These are phyloP conservation scores for Sabellastarte sp. DNA, from an alignment of 2,888 invertebrate genomes.

Conservation along the genomic window DNA sequence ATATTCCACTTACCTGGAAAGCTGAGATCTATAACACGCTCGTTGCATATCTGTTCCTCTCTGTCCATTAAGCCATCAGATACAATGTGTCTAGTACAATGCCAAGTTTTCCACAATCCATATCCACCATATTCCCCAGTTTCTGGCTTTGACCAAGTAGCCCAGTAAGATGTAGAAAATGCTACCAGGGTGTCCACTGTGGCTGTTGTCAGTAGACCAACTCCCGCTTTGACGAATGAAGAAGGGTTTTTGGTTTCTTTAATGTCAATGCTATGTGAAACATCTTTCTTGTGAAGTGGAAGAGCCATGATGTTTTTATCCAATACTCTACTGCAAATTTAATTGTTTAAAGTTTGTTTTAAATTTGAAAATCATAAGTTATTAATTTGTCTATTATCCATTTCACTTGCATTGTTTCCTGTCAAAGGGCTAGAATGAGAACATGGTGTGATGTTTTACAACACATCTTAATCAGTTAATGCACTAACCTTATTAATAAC, in stretches of 20 bases:
- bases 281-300: too few species aligned
- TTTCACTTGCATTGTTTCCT: too few species aligned
- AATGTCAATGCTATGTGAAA: too few species aligned
- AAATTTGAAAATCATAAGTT: too few species aligned
- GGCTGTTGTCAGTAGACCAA: constrained; percentile 14
- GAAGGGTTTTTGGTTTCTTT: not conserved
- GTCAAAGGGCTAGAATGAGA: too few species aligned
- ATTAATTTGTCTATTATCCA: too few species aligned
- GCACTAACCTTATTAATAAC: too few species aligned
- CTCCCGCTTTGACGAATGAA: constrained; percentile 14
- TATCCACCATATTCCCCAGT: constrained; percentile 15
- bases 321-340: too few species aligned
- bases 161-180: constrained; percentile 21
- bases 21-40: constrained; percentile 12
- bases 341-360: too few species aligned
- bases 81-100: not conserved
- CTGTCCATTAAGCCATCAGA: not conserved
- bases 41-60: constrained; percentile 2
- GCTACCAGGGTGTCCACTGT: constrained; percentile 13
- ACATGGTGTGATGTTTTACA: too few species aligned
- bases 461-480: too few species aligned
- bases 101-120: constrained; percentile 22
- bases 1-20: constrained; percentile 12
- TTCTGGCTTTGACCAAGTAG: constrained; percentile 13
- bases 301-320: too few species aligned